Conservation (phyloP, 2,113 vertebrate species). For the Ceyx cyanopectus region DNA sequence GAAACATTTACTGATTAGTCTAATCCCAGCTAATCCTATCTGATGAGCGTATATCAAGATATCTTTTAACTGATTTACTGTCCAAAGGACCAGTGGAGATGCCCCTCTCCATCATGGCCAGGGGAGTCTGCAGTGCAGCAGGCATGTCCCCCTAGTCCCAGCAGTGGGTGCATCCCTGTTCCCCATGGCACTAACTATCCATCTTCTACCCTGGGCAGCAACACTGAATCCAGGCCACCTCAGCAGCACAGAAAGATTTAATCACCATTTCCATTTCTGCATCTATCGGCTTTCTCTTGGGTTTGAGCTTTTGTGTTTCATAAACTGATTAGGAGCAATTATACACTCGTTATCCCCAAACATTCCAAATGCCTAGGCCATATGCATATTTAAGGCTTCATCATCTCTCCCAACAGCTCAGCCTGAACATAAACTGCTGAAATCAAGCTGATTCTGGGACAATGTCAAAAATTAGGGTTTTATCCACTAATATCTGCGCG, state of each 20-base stretch:
- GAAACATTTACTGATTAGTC: slow-evolving; percentile 87
- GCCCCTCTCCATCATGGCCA: fast-evolving
- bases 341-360: slow-evolving; percentile 56
- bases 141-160: not conserved
- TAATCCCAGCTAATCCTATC: slow-evolving; percentile 84
- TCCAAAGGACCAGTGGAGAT: slow-evolving; percentile 20
- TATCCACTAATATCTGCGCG: slow-evolving; percentile 76
- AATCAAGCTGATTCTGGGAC: slow-evolving; percentile 81
- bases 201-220: not conserved
- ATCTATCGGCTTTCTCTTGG: slow-evolving; percentile 45
- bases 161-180: fast-evolving
- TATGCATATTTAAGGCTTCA: slow-evolving; percentile 80
- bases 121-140: not conserved
- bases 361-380: slow-evolving; percentile 78
- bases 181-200: fast-evolving
- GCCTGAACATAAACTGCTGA: slow-evolving; percentile 70
- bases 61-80: slow-evolving; percentile 79
- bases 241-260: slow-evolving; percentile 19
- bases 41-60: slow-evolving; percentile 81
- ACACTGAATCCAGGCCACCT: slow-evolving; percentile 39
- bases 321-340: slow-evolving; percentile 75
- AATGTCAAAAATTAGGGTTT: slow-evolving; percentile 79
- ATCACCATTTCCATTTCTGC: slow-evolving; percentile 67
- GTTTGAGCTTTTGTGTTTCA: slow-evolving; percentile 67
- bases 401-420: slow-evolving; percentile 68